Evolutionary conservation across 2,113 vertebrate species (phyloP), one percentile per base, ranked within the genome.

Genomic region (Abramis brama): DNA sequence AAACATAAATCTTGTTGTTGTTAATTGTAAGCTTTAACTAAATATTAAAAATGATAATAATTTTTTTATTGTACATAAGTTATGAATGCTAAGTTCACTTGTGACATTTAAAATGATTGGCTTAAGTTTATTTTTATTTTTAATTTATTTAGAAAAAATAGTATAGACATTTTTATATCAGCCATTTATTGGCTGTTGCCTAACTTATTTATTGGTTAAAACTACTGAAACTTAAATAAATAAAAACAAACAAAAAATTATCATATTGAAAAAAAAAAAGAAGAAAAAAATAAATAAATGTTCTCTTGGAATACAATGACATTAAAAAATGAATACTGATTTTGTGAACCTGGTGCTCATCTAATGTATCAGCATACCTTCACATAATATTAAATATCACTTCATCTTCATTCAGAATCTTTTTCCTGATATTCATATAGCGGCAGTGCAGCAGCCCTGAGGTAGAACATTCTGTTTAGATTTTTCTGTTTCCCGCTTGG

Each of bases 401-500:
- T 80, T 62, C 6, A 62, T 80, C 12, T 19, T 10, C 6, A 25
- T 80, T 64, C 36, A 43, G 10, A 80, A n/a, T 60, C 0, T 25
- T 60, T 79, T 60, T n/a, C 23, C 55, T 43, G 36, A 80, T 39
- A n/a, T 80, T 45, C 39, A 62, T 43, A 25, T 27, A 60, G 55
- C 33, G 6, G 19, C 23, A 25, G 59, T 33, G 4, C 23, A 47
- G 15, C 23, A 50, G 11, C 43, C 45, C 73, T 68, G 11, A 59
- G 45, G 59, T 84, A 27, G 62, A 55, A 70, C 23, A 13, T 47
- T 39, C 21, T 50, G 39, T 70, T 50, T 33, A 70, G 59, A 17
- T 19, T 85, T 75, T 43, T 39, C 21, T 52, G 25, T 23, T 75
- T 84, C 60, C 25, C 68, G 25, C 13, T 57, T 85, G 30, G 82